phyloP scores from a whole-genome alignment of 2,888 invertebrate genomes.

The Willowsia nigromaculata region DNA sequence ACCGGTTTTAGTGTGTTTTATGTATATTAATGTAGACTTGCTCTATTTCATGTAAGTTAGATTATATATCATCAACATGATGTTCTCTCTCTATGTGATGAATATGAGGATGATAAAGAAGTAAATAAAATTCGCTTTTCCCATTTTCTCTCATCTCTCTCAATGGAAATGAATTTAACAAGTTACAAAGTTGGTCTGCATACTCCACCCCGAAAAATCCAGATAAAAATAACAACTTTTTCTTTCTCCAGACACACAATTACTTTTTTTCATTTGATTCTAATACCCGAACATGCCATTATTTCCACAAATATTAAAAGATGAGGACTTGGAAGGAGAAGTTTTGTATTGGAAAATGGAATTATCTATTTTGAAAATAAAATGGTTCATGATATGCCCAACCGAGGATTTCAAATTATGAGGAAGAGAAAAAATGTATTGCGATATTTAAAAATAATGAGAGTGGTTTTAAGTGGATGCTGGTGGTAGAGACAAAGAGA shows the following conservation, averaged over 20 bases:
- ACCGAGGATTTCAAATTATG: not conserved
- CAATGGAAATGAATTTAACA: not conserved
- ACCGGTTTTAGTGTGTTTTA: no score
- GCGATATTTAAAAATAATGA: not conserved
- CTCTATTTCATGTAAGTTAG: not conserved
- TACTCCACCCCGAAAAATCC: not conserved
- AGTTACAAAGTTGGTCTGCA: not conserved
- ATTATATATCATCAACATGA: not conserved
- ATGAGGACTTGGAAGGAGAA: not conserved
- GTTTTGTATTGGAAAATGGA: not conserved
- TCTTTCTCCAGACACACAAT: no score
- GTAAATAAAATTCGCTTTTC: constrained; percentile 14
- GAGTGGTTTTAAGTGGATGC: not conserved
- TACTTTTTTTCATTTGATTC: no score
- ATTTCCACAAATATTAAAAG: not conserved
- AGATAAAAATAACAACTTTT: not conserved
- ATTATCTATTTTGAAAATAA: not conserved
- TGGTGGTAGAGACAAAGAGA: not conserved
- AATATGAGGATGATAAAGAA: not conserved
- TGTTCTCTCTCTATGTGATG: no score
- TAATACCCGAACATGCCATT: not conserved
- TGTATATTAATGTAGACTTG: no score
- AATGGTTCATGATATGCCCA: not conserved
- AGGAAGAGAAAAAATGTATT: not conserved
- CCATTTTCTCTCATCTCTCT: not conserved